Evolutionary conservation across 1,140 invertebrate genomes (phyloP).

Genomic region (Littorina saxatilis): DNA sequence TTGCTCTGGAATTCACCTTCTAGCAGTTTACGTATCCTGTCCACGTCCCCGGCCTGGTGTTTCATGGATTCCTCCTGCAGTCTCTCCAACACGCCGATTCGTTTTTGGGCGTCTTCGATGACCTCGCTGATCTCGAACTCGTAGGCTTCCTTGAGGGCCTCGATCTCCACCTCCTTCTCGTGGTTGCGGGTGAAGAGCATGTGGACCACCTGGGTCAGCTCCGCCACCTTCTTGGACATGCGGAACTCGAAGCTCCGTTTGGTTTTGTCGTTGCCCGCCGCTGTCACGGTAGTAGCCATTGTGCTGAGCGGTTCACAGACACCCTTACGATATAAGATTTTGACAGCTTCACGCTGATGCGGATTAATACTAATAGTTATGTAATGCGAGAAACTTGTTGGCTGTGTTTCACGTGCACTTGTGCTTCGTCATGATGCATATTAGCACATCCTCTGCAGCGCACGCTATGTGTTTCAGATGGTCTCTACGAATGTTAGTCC

Average conservation of each 20-base stretch:
- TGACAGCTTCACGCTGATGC: too few species aligned
- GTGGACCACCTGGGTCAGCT: slow-evolving; percentile 74
- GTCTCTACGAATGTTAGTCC: too few species aligned
- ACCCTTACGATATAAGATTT: too few species aligned
- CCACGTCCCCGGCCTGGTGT: slow-evolving; percentile 37
- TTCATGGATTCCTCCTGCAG: slow-evolving; percentile 54
- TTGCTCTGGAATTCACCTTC: slow-evolving; percentile 49
- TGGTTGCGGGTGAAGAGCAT: slow-evolving; percentile 74
- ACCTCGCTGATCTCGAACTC: slow-evolving; percentile 68
- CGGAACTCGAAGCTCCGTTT: slow-evolving; percentile 72
- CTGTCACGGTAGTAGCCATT: background rate
- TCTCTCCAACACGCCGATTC: slow-evolving; percentile 55
- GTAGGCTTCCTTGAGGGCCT: slow-evolving; percentile 70
- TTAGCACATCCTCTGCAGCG: background rate
- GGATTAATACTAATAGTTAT: too few species aligned
- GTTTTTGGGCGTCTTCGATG: slow-evolving; percentile 61
- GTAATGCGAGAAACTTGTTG: too few species aligned
- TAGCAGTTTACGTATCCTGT: slow-evolving; percentile 47
- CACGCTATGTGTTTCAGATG: too few species aligned
- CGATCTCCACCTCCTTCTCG: slow-evolving; percentile 74
- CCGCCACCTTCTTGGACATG: slow-evolving; percentile 75
- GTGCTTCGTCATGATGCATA: background rate
- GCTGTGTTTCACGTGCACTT: background rate
- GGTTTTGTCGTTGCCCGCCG: slow-evolving; percentile 48
- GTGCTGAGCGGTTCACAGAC: too few species aligned